Evolutionary conservation across 2,113 vertebrate species (phyloP).

Genomic region (Riparia riparia): DNA sequence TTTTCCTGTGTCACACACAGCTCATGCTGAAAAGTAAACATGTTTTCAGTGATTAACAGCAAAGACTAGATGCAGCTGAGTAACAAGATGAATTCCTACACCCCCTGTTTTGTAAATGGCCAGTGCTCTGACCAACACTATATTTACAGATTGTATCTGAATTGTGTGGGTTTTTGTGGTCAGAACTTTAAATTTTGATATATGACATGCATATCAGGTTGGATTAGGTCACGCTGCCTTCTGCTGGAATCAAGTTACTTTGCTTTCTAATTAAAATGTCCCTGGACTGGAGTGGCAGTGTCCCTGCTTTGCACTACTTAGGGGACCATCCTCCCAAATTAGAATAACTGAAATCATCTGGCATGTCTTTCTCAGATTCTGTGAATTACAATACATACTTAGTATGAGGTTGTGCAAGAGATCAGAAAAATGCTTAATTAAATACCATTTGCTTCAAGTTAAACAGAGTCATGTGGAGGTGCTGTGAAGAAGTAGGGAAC

Average conservation of each 20-base stretch:
- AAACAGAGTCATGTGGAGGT: background rate
- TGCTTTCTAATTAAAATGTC: conserved; percentile 11
- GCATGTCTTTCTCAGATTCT: background rate
- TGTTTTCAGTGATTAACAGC: background rate
- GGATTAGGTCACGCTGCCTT: background rate
- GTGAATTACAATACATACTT: background rate
- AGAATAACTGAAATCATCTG: background rate
- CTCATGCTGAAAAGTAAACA: background rate
- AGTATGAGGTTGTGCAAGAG: background rate
- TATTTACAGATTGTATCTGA: background rate
- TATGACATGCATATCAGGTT: background rate
- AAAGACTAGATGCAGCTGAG: background rate
- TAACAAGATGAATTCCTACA: background rate
- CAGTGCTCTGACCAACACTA: background rate
- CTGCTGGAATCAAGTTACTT: background rate
- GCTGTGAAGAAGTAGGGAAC: background rate
- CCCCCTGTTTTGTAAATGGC: background rate
- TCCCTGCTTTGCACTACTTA: background rate
- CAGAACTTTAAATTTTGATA: background rate
- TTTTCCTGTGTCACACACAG: background rate
- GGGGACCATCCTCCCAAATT: background rate
- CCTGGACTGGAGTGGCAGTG: background rate
- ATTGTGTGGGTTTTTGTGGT: background rate
- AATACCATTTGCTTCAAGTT: background rate
- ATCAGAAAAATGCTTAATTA: background rate